Evolutionary conservation across 2,113 vertebrate species (phyloP).

Genomic region (Sapayoa aenigma): DNA sequence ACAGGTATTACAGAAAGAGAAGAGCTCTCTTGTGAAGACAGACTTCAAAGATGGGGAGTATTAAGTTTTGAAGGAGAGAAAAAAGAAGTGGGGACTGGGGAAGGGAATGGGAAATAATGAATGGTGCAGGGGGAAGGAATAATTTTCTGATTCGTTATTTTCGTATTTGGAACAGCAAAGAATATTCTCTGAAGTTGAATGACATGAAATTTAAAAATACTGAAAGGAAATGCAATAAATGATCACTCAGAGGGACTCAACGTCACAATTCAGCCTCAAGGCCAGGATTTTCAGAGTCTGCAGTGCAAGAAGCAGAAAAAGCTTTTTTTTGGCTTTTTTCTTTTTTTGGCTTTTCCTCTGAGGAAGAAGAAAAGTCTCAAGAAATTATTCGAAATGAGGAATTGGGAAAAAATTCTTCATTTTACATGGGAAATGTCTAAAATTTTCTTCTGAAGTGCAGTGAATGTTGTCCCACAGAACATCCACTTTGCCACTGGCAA

Average conservation of each 20-base stretch:
- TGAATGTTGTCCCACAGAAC: neutral
- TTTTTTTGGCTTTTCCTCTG: neutral
- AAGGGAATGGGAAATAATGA: neutral
- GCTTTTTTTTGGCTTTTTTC: neutral
- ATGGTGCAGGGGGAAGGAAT: neutral
- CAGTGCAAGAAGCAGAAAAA: neutral
- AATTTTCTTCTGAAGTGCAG: neutral
- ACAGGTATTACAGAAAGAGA: neutral
- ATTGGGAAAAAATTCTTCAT: neutral
- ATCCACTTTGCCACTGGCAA: neutral
- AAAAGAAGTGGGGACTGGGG: neutral
- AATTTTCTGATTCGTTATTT: constrained; percentile 12
- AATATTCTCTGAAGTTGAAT: neutral
- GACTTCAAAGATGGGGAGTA: neutral
- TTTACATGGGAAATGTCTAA: neutral
- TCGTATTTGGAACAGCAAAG: neutral
- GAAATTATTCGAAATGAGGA: neutral
- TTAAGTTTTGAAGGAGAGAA: neutral
- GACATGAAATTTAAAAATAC: neutral
- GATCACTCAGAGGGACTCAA: neutral
- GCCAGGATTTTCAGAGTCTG: neutral
- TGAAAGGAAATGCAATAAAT: neutral
- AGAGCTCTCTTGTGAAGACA: neutral
- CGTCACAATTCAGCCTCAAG: neutral
- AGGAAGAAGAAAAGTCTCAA: neutral